Base-by-base conservation (phyloP, 2,113 vertebrate genomes). In the Toxotes chatareus region DNA sequence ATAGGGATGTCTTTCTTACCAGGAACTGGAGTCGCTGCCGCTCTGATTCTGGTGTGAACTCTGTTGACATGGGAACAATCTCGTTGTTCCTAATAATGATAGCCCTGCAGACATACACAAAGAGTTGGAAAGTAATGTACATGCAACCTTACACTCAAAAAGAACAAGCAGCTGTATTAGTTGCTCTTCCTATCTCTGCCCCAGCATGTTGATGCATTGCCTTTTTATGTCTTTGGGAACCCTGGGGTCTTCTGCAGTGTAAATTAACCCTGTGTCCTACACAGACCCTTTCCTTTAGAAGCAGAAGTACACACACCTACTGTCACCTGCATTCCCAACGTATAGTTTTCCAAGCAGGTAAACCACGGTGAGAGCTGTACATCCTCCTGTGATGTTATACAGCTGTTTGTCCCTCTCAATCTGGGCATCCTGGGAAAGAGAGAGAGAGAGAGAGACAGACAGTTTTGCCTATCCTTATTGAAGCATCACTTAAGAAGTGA, bases 21-120 rank as follows among this genome's bases (percentile, higher is more conserved):
- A 99, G 95, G 90, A 99, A 99, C 88, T 99, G 99, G 61, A 99
- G 97, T 60, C 98, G 91, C 88, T 97, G 99, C 32, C 99, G 95
- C 81, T 99, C 98, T 0, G 97, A 97, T 84, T 99, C 98, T 0
- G 98, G 98, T 19, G 98, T 99, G 93, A 99, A 99, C 92, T 99
- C 97, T 36, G 97, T 96, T 64, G 99, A 99, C 97, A 99, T 95
- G 68, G 97, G 95, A 82, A 98, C 94, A 72, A 99, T 95, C 89
- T 99, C 97, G 0, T 96, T 97, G 5, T 95, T 96, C 86, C 96
- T 95, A 73, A 99, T 93, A 88, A 99, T 98, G 85, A 99, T 97
- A 68, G 97, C 98, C 92, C 98, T 99, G 95, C 27, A 92, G 63
- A 83, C 59, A 79, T 0, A 74, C n/a, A 44, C 16, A 81, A n/a